Base-by-base conservation (phyloP, 1,140 invertebrate genomes). In the Pseudoatta argentina region DNA sequence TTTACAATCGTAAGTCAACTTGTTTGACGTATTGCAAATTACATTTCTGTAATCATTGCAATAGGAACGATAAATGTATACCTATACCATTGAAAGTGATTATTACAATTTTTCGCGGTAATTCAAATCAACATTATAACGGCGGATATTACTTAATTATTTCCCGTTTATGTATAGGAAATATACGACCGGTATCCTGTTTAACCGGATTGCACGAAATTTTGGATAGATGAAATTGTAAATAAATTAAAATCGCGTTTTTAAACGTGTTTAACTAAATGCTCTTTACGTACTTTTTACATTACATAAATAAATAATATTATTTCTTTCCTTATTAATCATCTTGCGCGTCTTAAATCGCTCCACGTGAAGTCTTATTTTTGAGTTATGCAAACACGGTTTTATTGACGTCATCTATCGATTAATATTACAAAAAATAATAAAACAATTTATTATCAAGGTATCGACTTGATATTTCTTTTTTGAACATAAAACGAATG, bases 231-330 rank as follows among this genome's bases (percentile, higher is more conserved):
- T 51, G 21, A 57, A 21, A 48, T 61, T n/a, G 27, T 16, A 51
- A 87, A 91, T 91, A 88, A 91, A 77, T 86, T 91, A 91, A 88
- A 86, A 51, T 27, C n/a, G 12, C 30, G 4, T 30, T 30, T 30
- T 51, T 39, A 73, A 30, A 57, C 27, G 21, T 61, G 21, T 55
- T 77, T 69, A 61, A 89, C 30, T 82, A 87, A 21, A 87, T 51
- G 44, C 79, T 85, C 86, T 88, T 87, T 91, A 86, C 85, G 72
- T 34, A 66, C 85, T 88, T 86, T 91, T 86, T 81, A 85, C n/a
- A 71, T 66, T 55, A 83, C 59, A 91, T 71, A 91, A 92, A 92
- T 92, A 91, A 91, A 91, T 91, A 92, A 86, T 77, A 78, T 82
- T 64, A 57, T 30, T 61, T 44, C 53, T 51, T 67, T 55, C 16